Conservation (phyloP, 2,888 invertebrate species). For the Pristionchus japonicus region DNA sequence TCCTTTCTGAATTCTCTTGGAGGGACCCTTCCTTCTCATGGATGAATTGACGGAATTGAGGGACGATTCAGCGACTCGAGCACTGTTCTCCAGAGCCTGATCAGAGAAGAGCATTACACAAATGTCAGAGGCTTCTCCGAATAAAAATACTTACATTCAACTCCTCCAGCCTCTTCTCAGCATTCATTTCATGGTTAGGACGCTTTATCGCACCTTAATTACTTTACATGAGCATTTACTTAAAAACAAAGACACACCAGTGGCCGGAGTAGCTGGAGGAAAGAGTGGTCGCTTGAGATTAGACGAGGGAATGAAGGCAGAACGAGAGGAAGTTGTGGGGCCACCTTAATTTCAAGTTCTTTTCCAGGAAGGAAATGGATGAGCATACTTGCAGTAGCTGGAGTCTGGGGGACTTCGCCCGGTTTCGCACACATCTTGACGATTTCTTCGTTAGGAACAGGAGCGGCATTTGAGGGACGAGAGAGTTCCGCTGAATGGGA, state of each 20-base stretch:
- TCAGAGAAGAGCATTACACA: background rate
- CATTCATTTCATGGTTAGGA: background rate
- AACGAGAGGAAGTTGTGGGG: background rate
- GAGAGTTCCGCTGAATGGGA: background rate
- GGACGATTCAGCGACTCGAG: background rate
- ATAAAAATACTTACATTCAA: constrained; percentile 20
- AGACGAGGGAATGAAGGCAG: background rate
- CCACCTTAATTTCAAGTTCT: background rate
- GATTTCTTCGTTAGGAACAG: background rate
- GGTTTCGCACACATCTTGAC: background rate
- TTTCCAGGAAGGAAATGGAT: no score
- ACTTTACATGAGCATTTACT: background rate
- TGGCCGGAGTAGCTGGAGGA: background rate
- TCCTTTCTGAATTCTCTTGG: background rate
- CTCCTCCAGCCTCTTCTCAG: background rate
- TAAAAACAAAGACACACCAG: background rate
- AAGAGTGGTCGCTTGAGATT: background rate
- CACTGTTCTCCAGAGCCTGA: constrained; percentile 1
- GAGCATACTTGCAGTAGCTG: background rate
- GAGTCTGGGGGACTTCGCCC: background rate
- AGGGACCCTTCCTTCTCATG: background rate
- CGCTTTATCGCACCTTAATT: background rate
- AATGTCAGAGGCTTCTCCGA: no score
- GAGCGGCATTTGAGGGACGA: background rate
- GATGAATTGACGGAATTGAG: no score